phyloP scores from a whole-genome alignment of 2,888 invertebrate genomes.

The Chymomyza caudatula region DNA sequence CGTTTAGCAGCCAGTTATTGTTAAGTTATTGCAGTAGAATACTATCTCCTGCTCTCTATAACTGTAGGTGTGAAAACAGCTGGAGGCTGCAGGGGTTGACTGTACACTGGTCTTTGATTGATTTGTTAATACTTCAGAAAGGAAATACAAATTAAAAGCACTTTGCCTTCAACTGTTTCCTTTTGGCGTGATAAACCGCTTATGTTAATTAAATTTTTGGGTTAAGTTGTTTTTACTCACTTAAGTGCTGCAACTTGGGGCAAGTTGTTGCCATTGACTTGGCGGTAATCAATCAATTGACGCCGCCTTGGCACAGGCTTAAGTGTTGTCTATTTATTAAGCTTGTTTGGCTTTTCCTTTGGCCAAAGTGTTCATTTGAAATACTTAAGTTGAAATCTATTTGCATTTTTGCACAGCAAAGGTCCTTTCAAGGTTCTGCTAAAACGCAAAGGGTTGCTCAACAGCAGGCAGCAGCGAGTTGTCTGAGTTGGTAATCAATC shows the following conservation, averaged over 20 bases:
- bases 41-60: neutral
- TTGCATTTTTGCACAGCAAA: conserved; percentile 34
- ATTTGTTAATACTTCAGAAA: conserved; percentile 47
- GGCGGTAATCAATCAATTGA: conserved; percentile 54
- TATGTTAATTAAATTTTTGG: conserved; percentile 66
- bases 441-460: neutral
- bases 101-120: conserved; percentile 31
- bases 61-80: neutral
- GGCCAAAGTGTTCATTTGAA: conserved; percentile 45
- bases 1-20: conserved; percentile 32
- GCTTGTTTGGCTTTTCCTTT: conserved; percentile 27
- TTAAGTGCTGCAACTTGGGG: conserved; percentile 15
- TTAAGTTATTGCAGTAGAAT: neutral
- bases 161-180: conserved; percentile 24
- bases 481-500: neutral
- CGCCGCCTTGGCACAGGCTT: neutral
- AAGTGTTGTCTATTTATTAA: conserved; percentile 6
- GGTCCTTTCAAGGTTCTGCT: neutral
- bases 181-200: conserved; percentile 47
- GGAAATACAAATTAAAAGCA: conserved; percentile 42
- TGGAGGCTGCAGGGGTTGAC: neutral
- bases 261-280: neutral
- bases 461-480: neutral
- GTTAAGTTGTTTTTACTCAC: conserved; percentile 10
- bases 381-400: conserved; percentile 23